Base-by-base conservation (phyloP, 2,113 vertebrate species). In the Formicarius rufipectus region DNA sequence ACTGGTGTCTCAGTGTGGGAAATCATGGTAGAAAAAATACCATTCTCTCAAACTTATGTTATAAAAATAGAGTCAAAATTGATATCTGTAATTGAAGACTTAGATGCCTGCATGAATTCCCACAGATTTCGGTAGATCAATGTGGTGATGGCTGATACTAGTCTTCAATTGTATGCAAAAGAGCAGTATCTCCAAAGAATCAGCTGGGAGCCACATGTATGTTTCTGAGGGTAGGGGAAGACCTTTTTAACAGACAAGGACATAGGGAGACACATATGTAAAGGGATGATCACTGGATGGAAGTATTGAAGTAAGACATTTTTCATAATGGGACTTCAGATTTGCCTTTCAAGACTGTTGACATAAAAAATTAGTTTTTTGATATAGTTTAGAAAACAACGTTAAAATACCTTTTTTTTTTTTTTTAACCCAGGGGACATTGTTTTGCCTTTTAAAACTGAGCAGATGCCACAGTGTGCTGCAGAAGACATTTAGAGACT, bases 401-500 rank as follows among this genome's bases (percentile, higher is more conserved):
- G 33, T 42, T 78, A 64, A 21, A 76, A 8, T 44, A 10, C 4
- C 17, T 47, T 60, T 25, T 39, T 30, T 47, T 47, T 6, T 14
- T 24, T n/a, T n/a, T n/a, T n/a, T n/a, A n/a, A n/a, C 18, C 21
- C 64, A 28, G 9, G 69, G 20, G 25, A 91, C 7, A 12, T 91
- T 64, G 53, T 82, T 87, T 82, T 93, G 37, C 33, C 35, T 75
- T 84, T 89, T 76, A 40, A 78, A 85, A 89, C 11, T 27, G 35
- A 90, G 52, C 31, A 62, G 33, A 55, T 87, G 28, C 31, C 58
- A 78, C 1, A 1, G 27, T 19, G 14, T 69, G 35, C 78, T 95
- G 93, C 50, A 87, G 84, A 95, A 89, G 49, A 87, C 39, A 85
- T 93, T 93, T 88, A 77, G 67, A 79, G n/a, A 42, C 25, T 79